These are phyloP conservation scores for Stenodema calcarata DNA, from an alignment of 2,888 invertebrate genomes.

Conservation along the genomic window DNA sequence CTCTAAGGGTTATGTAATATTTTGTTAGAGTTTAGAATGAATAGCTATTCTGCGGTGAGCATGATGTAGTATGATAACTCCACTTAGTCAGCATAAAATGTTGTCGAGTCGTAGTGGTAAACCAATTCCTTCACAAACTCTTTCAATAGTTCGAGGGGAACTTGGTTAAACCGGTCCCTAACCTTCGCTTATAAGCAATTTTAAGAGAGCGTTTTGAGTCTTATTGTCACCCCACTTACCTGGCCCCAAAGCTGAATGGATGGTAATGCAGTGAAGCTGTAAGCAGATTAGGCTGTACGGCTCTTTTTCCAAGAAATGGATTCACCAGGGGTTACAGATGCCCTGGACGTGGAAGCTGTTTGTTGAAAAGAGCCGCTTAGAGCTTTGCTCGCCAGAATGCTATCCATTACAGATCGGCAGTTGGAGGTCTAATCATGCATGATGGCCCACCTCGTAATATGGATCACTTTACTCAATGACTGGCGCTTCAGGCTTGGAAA, in stretches of 20 bases:
- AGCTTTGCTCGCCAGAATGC: neutral
- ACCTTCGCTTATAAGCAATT: neutral
- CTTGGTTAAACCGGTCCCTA: too few relatives aligned
- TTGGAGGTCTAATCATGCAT: neutral
- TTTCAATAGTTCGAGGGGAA: too few relatives aligned
- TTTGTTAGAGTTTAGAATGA: too few relatives aligned
- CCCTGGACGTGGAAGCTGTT: neutral
- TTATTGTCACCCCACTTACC: neutral
- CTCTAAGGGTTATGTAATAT: too few relatives aligned
- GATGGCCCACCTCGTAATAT: slow-evolving; percentile 1
- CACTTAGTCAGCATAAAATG: too few relatives aligned
- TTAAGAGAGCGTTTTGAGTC: neutral
- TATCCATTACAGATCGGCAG: slow-evolving; percentile 8
- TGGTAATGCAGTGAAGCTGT: slow-evolving; percentile 19
- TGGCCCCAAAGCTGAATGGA: neutral
- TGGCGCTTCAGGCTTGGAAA: neutral
- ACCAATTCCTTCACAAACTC: too few relatives aligned
- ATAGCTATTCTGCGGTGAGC: too few relatives aligned
- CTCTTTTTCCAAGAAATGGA: slow-evolving; percentile 25
- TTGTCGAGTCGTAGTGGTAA: too few relatives aligned
- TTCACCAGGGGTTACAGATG: neutral
- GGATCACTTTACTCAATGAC: slow-evolving; percentile 20
- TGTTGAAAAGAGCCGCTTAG: neutral
- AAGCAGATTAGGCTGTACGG: slow-evolving; percentile 1
- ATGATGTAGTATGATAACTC: too few relatives aligned